Percentiles rank a stretch among this genome's conserved stretches.
Evolutionary conservation across 2,113 vertebrate species (phyloP).

Genomic region (Prionailurus bengalensis): DNA sequence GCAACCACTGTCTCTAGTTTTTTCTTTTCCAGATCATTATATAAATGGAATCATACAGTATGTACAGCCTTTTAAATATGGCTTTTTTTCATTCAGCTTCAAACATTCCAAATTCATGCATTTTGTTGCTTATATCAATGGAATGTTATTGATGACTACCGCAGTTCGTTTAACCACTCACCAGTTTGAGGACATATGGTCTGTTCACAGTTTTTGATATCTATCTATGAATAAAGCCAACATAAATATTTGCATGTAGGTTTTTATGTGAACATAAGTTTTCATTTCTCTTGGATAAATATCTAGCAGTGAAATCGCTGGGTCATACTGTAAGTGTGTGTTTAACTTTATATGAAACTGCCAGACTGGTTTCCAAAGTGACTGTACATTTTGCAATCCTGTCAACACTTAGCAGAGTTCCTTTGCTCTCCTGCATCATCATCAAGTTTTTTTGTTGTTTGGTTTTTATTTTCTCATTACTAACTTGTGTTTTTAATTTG

Average conservation of each 20-base stretch:
- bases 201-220: background rate
- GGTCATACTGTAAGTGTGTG: background rate
- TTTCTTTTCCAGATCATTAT: background rate
- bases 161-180: background rate
- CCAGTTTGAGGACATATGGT: background rate
- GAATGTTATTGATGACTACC: background rate
- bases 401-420: background rate
- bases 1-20: background rate
- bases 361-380: background rate
- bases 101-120: background rate
- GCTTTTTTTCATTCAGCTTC: background rate
- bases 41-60: background rate
- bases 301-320: background rate
- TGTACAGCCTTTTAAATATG: background rate
- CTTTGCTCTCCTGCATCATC: background rate
- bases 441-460: background rate
- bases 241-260: background rate
- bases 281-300: constrained; percentile 22
- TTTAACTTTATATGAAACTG: constrained; percentile 31
- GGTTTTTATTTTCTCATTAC: background rate
- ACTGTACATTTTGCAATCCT: background rate
- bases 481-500: background rate
- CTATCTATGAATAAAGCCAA: background rate
- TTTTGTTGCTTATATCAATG: background rate
- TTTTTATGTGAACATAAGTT: constrained; percentile 10